phyloP scores from a whole-genome alignment of 1,140 invertebrate genomes.

The Camponotus floridanus region DNA sequence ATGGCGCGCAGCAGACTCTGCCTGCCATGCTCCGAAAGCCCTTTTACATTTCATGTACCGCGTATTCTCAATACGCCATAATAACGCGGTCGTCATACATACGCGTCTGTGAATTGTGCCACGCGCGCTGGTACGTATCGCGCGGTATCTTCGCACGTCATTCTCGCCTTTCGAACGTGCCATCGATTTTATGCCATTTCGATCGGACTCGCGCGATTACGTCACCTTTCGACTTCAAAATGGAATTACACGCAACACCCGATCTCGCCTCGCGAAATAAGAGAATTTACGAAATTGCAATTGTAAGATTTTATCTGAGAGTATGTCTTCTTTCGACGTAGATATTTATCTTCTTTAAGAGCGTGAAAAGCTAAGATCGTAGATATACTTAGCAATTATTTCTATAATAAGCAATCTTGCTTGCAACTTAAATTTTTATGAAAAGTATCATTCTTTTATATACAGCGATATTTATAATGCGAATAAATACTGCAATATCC shows the following conservation, averaged over 20 bases:
- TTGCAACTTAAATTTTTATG: background rate
- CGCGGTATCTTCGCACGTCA: conserved; percentile 47
- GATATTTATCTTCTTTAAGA: background rate
- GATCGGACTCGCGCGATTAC: conserved; percentile 55
- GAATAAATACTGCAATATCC: background rate
- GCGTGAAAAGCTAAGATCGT: background rate
- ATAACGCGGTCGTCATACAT: conserved; percentile 43
- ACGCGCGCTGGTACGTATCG: conserved; percentile 43
- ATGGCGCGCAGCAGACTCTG: conserved; percentile 39
- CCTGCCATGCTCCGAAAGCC: conserved; percentile 59
- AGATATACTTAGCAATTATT: background rate
- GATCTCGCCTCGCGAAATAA: conserved; percentile 26
- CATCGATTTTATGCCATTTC: conserved; percentile 60
- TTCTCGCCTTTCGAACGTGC: conserved; percentile 50
- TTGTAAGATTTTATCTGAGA: background rate
- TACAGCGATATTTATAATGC: background rate
- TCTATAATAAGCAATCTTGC: background rate
- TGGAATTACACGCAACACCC: conserved; percentile 46
- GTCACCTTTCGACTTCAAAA: conserved; percentile 55
- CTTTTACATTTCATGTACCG: conserved; percentile 65
- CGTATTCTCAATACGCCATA: conserved; percentile 37
- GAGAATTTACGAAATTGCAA: background rate
- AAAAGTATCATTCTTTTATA: background rate
- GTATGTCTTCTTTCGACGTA: background rate
- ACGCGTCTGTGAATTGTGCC: conserved; percentile 54